phyloP scores from a whole-genome alignment of 2,888 invertebrate species.

The Nebria brevicollis region DNA sequence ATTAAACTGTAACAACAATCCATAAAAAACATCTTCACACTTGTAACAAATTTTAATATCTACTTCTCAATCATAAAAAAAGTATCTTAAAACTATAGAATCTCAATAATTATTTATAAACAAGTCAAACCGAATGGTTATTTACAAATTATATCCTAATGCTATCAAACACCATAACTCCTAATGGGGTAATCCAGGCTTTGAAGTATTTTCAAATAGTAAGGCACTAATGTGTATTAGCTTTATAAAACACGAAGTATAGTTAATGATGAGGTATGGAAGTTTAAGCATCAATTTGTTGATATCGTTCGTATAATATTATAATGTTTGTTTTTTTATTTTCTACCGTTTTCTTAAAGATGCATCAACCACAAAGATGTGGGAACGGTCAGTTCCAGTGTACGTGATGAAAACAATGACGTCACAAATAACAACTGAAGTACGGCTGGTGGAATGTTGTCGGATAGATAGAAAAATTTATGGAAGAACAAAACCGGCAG shows the following conservation, averaged over 20 bases:
- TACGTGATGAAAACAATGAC: conserved; percentile 41
- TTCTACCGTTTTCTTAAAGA: conserved; percentile 25
- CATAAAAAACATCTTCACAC: no score
- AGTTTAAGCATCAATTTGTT: neutral
- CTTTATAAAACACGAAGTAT: neutral
- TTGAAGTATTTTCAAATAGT: no score
- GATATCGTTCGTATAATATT: neutral
- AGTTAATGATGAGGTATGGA: neutral
- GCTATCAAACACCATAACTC: no score
- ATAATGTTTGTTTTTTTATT: conserved; percentile 6
- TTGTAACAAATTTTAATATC: no score
- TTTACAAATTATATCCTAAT: no score
- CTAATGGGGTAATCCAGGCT: no score
- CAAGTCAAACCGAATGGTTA: no score
- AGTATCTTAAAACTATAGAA: no score
- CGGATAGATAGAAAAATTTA: conserved; percentile 44
- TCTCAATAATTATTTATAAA: no score
- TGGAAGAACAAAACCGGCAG: conserved; percentile 43
- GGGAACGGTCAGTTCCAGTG: conserved; percentile 22
- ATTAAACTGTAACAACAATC: no score
- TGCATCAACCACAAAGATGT: conserved; percentile 41
- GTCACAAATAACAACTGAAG: conserved; percentile 44
- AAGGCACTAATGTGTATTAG: no score
- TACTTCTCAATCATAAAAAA: no score
- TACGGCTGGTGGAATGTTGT: conserved; percentile 42